Evolutionary conservation across 2,888 invertebrate genomes (phyloP), one percentile per base, ranked within the genome.

Genomic region (Sarcophaga variegata): DNA sequence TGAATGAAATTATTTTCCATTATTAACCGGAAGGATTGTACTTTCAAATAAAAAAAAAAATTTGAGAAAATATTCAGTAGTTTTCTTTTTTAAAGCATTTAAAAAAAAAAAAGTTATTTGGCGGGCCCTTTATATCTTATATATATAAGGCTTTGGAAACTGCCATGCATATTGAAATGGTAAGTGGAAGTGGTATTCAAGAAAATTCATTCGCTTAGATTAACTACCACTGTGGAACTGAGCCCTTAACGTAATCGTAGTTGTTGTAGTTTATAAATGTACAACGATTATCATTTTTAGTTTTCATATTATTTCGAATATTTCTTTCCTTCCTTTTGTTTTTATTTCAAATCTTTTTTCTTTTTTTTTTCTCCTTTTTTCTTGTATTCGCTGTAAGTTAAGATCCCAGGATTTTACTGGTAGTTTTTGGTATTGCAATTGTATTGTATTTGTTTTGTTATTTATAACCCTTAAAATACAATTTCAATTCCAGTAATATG

Each of bases 261-360:
- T 14, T 14, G 17, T 4, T 0, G 54, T 54, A 20, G 17, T 17
- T 70, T 76, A 64, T 54, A 72, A 83, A 72, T 62, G 37, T 37
- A 72, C 25, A 83, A 60, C 37, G 72, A 78, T 83, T 72, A 83
- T 78, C 77, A 78, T 66, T 83, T 83, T 72, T 54, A 60, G 20
- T 79, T 70, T 27, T 37, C 59, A 54, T 78, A 22, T 83, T 59
- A 66, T 77, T 75, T 74, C 27, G 74, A 75, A 62, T 64, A 70
- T 75, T 80, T 84, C 5, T 45, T 45, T 37, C 10, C 37, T 69
- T 74, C 2, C 49, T 75, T 66, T 83, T 78, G 83, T 75, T 47
- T 81, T 47, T 63, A 20, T 25, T 49, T 62, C 27, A 71, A 20
- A 66, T 14, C 25, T 63, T 75, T 63, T 45, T 75, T 37, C 0